Evolutionary conservation across 2,113 vertebrate species (phyloP).

Genomic region (Zosterops japonicus): DNA sequence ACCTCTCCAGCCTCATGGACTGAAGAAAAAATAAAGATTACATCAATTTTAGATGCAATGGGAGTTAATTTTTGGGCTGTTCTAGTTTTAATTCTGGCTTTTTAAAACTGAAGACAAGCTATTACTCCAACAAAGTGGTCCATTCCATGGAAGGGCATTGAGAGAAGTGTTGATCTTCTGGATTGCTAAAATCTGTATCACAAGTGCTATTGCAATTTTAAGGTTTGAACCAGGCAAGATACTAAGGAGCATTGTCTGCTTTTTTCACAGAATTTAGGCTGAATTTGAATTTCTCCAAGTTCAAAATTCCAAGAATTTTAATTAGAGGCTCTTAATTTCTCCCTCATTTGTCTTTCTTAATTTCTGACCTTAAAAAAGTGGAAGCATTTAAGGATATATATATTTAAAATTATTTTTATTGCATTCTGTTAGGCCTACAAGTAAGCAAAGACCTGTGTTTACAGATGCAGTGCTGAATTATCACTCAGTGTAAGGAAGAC

Average conservation of each 20-base stretch:
- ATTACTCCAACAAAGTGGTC: neutral
- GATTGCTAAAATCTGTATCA: neutral
- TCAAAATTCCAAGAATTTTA: neutral
- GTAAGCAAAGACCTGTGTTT: neutral
- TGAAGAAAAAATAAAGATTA: neutral
- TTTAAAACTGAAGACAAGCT: neutral
- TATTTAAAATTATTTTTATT: neutral
- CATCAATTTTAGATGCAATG: neutral
- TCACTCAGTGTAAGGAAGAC: neutral
- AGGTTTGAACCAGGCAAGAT: neutral
- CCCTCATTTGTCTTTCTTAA: neutral
- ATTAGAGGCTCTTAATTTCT: neutral
- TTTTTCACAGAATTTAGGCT: neutral
- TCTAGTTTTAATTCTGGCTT: neutral
- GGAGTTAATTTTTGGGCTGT: neutral
- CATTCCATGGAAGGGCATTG: neutral
- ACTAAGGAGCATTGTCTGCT: neutral
- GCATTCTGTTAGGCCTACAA: neutral
- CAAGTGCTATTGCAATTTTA: neutral
- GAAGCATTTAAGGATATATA: neutral
- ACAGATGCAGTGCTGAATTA: neutral
- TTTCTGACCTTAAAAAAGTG: neutral
- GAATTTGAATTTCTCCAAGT: neutral
- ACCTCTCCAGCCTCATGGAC: neutral
- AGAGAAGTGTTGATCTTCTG: neutral